A percentile compares a stretch with the other conserved stretches of the same genome.
These are phyloP conservation scores for Parambassis ranga DNA, from an alignment of 2,797 vertebrate genomes.

Conservation along the genomic window DNA sequence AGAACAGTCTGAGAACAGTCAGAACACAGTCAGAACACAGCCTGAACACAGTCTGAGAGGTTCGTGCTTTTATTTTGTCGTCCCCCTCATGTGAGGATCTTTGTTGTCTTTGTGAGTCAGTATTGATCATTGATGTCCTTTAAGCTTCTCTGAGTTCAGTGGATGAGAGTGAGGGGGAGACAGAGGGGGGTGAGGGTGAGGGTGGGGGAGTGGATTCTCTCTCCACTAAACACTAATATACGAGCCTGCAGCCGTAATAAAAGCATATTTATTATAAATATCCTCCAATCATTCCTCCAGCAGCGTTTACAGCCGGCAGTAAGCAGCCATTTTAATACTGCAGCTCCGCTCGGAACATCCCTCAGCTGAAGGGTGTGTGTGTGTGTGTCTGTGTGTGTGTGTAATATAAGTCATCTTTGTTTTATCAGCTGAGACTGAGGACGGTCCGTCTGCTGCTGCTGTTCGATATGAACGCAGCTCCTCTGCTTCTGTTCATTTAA, in stretches of 20 bases:
- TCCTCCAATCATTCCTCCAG: conserved; percentile 43
- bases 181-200: background rate
- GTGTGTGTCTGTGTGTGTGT: background rate
- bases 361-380: conserved; percentile 26
- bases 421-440: background rate
- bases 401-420: conserved; percentile 16
- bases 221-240: conserved; percentile 48
- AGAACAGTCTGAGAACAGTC: no score
- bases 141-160: no score
- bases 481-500: no score
- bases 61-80: no score
- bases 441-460: background rate
- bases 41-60: no score
- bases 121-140: no score
- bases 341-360: background rate
- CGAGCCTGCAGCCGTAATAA: conserved; percentile 54
- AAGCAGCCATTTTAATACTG: conserved; percentile 40
- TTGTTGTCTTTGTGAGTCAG: no score
- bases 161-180: background rate
- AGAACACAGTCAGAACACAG: no score
- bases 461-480: no score
- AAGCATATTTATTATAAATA: conserved; percentile 60
- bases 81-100: no score
- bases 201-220: background rate
- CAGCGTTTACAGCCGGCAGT: conserved; percentile 47